These are phyloP conservation scores for Channa striata DNA, from an alignment of 2,797 vertebrate genomes.

Conservation along the genomic window DNA sequence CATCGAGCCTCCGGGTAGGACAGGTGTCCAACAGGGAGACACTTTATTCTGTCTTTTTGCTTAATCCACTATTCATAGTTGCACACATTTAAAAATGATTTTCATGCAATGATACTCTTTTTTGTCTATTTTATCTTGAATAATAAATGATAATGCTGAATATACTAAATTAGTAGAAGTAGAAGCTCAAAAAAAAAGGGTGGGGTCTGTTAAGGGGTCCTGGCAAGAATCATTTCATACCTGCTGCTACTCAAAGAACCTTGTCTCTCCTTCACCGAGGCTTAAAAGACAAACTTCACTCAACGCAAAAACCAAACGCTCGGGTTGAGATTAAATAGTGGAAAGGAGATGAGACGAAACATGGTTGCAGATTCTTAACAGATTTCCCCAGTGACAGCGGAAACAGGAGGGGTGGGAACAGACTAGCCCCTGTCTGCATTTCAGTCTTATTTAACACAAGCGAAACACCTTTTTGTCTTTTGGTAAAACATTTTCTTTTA, in stretches of 20 bases:
- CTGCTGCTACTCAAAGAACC: conserved; percentile 61
- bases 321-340: conserved; percentile 66
- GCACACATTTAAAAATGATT: conserved; percentile 5
- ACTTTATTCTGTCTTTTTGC: conserved; percentile 7
- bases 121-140: neutral
- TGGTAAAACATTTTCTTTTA: conserved; percentile 12
- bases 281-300: conserved; percentile 59
- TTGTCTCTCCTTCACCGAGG: conserved; percentile 66
- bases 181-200: conserved; percentile 45
- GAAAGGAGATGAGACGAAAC: conserved; percentile 51
- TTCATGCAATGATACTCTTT: neutral
- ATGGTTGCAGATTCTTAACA: conserved; percentile 59
- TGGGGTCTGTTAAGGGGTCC: conserved; percentile 41
- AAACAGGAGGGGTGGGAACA: conserved; percentile 37
- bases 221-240: conserved; percentile 43
- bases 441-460: conserved; percentile 25
- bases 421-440: conserved; percentile 37
- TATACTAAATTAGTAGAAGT: neutral
- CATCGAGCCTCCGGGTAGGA: conserved; percentile 29
- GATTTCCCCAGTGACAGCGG: conserved; percentile 35
- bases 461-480: conserved; percentile 20
- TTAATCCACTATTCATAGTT: conserved; percentile 21
- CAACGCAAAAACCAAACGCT: conserved; percentile 50
- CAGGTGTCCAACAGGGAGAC: conserved; percentile 31
- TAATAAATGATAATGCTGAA: neutral